Base-by-base conservation (phyloP, 2,888 invertebrate genomes). In the Pyrrhosoma nymphula region DNA sequence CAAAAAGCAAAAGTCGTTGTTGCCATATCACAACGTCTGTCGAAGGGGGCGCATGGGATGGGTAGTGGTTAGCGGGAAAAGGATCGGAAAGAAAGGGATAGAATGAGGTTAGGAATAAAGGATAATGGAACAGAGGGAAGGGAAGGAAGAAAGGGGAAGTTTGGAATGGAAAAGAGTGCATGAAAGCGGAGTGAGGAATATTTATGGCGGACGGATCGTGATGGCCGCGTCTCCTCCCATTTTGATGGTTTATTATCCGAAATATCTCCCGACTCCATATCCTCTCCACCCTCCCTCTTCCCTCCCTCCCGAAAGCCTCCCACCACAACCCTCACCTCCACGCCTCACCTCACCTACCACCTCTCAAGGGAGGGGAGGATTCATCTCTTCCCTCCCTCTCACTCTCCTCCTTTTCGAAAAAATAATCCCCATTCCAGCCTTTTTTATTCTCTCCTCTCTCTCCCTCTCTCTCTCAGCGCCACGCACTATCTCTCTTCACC, bases 171-270 rank as follows among this genome's bases (percentile, higher is more conserved):
- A 89, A 55, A 14, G 89, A 89, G 89, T 56, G 89, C 47, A 56
- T 56, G 89, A 89, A 56, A 56, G 89, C 47, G 39, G 89, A n/a
- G 26, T 16, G 89, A 89, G 47, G 89, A 89, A 89, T 89, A 89
- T 89, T 89, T 89, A 89, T 89, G 89, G 89, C 55, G 89, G 89
- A 89, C 56, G 89, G 89, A 55, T 89, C 89, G 89, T 89, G 89
- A 89, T 89, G 89, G 89, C n/a, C 56, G 55, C 47, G 56, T 89
- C 89, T 56, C 89, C 89, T 89, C 89, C 89, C 89, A 89, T 89
- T 89, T 89, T 89, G 89, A 89, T 89, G 89, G 89, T 89, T 89
- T 89, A 89, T 89, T 89, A 56, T 89, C 89, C 56, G 89, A 89
- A 89, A 89, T 89, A 47, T 89, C 89, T 47, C 55, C 56, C 89